Percentiles rank a stretch among this genome's conserved stretches.
phyloP scores from a whole-genome alignment of 2,797 vertebrate species.

The Emys orbicularis region DNA sequence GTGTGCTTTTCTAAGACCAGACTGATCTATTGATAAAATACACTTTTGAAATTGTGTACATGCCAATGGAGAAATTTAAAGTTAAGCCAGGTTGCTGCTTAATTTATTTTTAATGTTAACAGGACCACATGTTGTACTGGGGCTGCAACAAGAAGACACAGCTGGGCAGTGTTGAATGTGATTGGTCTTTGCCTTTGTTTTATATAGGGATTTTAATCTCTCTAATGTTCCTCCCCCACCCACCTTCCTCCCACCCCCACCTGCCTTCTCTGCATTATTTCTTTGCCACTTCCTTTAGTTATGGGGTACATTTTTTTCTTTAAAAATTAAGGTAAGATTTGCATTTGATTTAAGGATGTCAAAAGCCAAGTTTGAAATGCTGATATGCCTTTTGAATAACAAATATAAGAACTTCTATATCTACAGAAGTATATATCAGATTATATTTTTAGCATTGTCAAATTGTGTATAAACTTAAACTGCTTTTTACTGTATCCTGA shows the following conservation, averaged over 20 bases:
- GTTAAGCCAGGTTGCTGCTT: not conserved
- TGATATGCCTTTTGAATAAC: not conserved
- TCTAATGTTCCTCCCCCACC: not conserved
- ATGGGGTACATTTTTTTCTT: not conserved
- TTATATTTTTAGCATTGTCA: not conserved
- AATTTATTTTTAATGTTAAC: slow-evolving; percentile 44
- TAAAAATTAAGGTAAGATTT: not conserved
- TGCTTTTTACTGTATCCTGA: not conserved
- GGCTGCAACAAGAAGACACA: fast-evolving
- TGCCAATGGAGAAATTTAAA: not conserved
- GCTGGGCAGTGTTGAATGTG: not conserved
- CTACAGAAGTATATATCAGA: not conserved
- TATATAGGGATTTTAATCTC: not conserved
- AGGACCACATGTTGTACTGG: not conserved
- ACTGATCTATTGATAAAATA: not conserved
- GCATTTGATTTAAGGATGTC: not conserved
- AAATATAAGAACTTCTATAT: not conserved
- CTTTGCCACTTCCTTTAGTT: not conserved
- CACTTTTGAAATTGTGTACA: not conserved
- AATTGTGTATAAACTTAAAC: not conserved
- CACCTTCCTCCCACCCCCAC: not conserved
- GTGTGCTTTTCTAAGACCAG: not conserved
- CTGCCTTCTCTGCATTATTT: not conserved
- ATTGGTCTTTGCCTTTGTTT: not conserved
- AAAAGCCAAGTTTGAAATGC: not conserved